These are phyloP conservation scores for Pseudococcus longispinus DNA, from an alignment of 2,888 invertebrate genomes.

Conservation along the genomic window DNA sequence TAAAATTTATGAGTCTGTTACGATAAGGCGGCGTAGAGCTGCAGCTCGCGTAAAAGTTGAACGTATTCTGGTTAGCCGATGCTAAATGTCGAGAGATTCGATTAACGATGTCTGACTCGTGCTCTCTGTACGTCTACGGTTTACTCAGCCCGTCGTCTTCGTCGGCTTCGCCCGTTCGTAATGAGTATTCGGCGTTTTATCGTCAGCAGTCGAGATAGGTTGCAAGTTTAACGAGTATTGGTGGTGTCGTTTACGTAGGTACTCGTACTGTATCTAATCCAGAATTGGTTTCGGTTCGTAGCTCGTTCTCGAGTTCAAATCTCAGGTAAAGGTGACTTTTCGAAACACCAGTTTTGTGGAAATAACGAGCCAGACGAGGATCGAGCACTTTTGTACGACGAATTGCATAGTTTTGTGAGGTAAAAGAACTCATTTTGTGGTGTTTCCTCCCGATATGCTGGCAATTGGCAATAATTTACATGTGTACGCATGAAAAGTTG, in stretches of 20 bases:
- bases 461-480: too few relatives aligned
- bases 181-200: not conserved
- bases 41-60: not conserved
- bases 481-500: too few relatives aligned
- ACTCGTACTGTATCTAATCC: not conserved
- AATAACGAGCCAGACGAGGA: too few relatives aligned
- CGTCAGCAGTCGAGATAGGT: not conserved
- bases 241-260: not conserved
- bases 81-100: conserved; percentile 31
- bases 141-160: not conserved
- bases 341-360: too few relatives aligned
- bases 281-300: not conserved
- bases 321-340: too few relatives aligned
- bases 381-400: not conserved
- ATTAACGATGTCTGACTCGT: conserved; percentile 29
- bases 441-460: too few relatives aligned
- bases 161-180: not conserved
- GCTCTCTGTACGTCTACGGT: not conserved
- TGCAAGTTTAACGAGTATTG: not conserved
- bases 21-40: not conserved
- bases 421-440: not conserved
- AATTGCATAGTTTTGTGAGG: not conserved
- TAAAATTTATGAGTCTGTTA: conserved; percentile 19
- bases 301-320: too few relatives aligned
- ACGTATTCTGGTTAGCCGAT: conserved; percentile 31